Base-by-base conservation (phyloP, 2,888 invertebrate species). In the Erynnis tages region DNA sequence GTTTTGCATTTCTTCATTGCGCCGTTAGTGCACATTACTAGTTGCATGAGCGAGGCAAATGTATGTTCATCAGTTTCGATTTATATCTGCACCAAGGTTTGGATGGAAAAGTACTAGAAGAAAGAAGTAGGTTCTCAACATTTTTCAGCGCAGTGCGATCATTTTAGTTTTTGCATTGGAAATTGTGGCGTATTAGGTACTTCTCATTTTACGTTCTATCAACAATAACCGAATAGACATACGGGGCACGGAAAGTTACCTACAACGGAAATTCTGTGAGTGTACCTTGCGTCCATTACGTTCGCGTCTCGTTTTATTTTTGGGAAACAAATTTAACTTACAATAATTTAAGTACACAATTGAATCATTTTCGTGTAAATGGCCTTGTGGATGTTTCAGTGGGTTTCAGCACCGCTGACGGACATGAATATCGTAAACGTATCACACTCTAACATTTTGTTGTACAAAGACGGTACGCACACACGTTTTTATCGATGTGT, bases 61-160 rank as follows among this genome's bases (percentile, higher is more conserved):
- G 57, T 66, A 69, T 65, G 61, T 17, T 34, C 49, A 58, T 62
- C 57, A 57, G 60, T 59, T 66, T 59, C 60, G 55, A 69, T 65
- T 34, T 58, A 63, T 59, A 57, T 61, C 59, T 67, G 62, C 65
- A 62, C 57, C 67, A 69, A 72, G 71, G 67, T 63, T 71, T 62
- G 60, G 62, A 74, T 76, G 82, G 85, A 84, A 84, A 82, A 81
- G 70, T 82, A 84, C 85, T 76, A 74, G 68, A 71, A 73, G 21
- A 38, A 19, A 17, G 17, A 13, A 7, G 7, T 2, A 3, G 14
- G 14, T 34, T 14, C 17, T 2, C 14, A 13, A 27, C 27, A 27
- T 27, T 27, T 27, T 27, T 8, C 8, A n/a, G n/a, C n/a, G 27
- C 8, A 4, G 21, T 3, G 21, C 21, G 21, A 3, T 4, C 21